Conservation (phyloP, 2,888 invertebrate species). For the Agelastica alni region DNA sequence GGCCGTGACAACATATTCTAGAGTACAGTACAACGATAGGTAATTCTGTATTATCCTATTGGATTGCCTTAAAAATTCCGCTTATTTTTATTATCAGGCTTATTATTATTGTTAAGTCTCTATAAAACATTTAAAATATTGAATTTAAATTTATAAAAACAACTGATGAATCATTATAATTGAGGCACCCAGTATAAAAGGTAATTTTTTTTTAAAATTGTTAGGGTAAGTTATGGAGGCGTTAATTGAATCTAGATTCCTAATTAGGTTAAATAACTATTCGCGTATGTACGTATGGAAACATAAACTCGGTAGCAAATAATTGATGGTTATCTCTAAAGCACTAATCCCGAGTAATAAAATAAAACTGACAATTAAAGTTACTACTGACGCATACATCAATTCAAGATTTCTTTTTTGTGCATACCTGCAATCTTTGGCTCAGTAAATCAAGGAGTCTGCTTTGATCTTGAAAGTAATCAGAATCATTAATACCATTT, state of each 20-base stretch:
- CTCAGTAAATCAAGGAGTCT: conserved; percentile 11
- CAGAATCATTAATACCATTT: conserved; percentile 13
- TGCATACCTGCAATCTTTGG: conserved; percentile 11
- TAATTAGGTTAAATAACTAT: neutral
- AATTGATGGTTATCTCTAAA: conserved; percentile 8
- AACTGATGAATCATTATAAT: too few relatives aligned
- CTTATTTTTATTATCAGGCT: too few relatives aligned
- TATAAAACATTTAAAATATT: too few relatives aligned
- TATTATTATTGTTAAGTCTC: too few relatives aligned
- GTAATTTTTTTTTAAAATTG: too few relatives aligned
- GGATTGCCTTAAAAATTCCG: too few relatives aligned
- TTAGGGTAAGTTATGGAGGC: too few relatives aligned
- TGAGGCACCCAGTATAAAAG: too few relatives aligned
- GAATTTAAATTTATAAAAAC: too few relatives aligned
- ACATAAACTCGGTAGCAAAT: conserved; percentile 6
- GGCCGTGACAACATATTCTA: too few relatives aligned
- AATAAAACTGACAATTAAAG: conserved; percentile 16
- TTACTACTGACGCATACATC: conserved; percentile 1
- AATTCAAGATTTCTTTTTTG: conserved; percentile 1
- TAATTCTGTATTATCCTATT: too few relatives aligned
- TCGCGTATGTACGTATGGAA: neutral
- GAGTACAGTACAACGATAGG: too few relatives aligned
- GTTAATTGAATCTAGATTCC: conserved; percentile 2
- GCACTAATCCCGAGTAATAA: conserved; percentile 12
- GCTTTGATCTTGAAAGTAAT: conserved; percentile 15